These are phyloP conservation scores for Scolopax mira DNA, from an alignment of 2,113 vertebrate species.

Conservation along the genomic window DNA sequence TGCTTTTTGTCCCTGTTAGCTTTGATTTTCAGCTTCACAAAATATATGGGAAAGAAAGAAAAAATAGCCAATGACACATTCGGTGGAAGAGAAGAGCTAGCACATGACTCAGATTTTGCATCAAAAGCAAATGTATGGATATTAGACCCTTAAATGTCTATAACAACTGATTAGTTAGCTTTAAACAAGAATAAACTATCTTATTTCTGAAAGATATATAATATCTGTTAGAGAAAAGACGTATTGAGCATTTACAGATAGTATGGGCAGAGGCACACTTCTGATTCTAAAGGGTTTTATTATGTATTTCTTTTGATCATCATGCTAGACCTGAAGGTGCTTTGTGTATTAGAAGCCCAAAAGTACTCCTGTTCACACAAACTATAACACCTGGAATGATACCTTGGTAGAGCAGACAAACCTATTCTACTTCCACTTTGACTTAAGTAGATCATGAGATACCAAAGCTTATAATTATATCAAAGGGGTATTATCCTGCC, in stretches of 20 bases:
- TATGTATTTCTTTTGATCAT: background rate
- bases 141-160: background rate
- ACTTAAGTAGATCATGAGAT: background rate
- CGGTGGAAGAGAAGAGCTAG: constrained; percentile 23
- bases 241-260: background rate
- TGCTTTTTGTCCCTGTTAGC: constrained; percentile 67
- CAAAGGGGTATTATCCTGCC: background rate
- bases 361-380: background rate
- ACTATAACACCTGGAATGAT: background rate
- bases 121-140: constrained; percentile 5
- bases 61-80: constrained; percentile 50
- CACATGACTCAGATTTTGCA: constrained; percentile 11
- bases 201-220: constrained; percentile 7
- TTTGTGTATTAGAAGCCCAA: background rate
- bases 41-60: constrained; percentile 45
- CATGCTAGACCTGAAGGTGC: background rate
- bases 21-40: constrained; percentile 71
- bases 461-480: background rate
- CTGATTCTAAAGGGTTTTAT: background rate
- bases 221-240: background rate
- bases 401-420: background rate
- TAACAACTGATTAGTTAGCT: background rate
- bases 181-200: background rate
- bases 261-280: background rate
- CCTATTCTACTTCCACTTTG: background rate